Evolutionary conservation across 1,140 invertebrate species (phyloP), one percentile per base, ranked within the genome.

Genomic region (Drosophila kohkoa): DNA sequence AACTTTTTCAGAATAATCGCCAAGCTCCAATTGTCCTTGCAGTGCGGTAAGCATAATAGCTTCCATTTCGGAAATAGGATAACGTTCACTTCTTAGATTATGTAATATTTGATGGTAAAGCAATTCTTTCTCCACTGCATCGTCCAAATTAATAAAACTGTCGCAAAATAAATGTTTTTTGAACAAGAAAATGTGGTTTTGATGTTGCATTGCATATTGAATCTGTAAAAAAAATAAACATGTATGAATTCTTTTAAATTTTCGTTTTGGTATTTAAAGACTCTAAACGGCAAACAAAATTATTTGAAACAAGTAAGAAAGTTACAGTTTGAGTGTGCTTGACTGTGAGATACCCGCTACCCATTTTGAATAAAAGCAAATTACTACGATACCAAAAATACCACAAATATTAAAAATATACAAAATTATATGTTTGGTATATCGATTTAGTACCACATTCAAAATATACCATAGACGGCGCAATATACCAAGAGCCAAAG

Each of bases 101-200:
- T 98, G 97, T 49, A 99, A 93, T 32, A 98, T 96, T 93, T 99
- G 98, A 93, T 99, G 97, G 93, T 99, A 99, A n/a, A 99, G 92
- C 20, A 99, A 93, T 93, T 99, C 98, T 92, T 99, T 98, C 93
- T 99, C 98, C 1, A 99, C 97, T 0, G 96, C 96, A 93, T 98
- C 97, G 62, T 95, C 95, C 75, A 96, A 93, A 93, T 97, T 97
- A 92, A 98, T 96, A 90, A 95, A 98, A 70, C 95, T 95, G 93
- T 96, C 97, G 80, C 96, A 94, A 93, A 99, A 98, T 54, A 99
- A 93, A 82, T 99, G 98, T 94, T 99, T 99, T 94, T 99, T 97
- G 87, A 97, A 96, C 25, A 97, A 93, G 91, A 97, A 96, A 67
- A 96, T 95, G 92, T 95, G 94, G 80, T 95, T 94, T 74, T 93